Evolutionary conservation across 2,113 vertebrate species (phyloP).

Genomic region (Chaenocephalus aceratus): DNA sequence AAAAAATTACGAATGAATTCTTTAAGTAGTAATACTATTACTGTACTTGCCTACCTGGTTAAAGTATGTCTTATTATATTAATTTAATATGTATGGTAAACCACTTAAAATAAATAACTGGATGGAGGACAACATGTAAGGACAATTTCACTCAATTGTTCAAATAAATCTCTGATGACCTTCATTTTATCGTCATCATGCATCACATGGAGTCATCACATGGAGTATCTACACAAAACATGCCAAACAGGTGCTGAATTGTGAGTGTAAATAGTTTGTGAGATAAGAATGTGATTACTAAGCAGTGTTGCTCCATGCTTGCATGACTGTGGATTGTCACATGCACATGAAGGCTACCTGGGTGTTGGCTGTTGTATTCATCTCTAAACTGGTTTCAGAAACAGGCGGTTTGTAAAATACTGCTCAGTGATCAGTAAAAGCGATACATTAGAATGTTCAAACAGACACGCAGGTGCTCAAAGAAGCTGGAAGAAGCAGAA

Average conservation of each 20-base stretch:
- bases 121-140: too few species aligned
- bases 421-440: background rate
- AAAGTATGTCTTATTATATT: too few species aligned
- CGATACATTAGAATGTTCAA: constrained; percentile 43
- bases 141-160: too few species aligned
- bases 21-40: too few species aligned
- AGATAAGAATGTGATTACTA: constrained; percentile 55
- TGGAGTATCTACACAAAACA: background rate
- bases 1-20: too few species aligned
- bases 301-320: constrained; percentile 22
- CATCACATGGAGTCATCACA: too few species aligned
- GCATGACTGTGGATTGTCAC: constrained; percentile 40
- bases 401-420: constrained; percentile 19
- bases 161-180: too few species aligned
- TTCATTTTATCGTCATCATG: too few species aligned
- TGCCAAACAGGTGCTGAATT: constrained; percentile 5
- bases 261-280: constrained; percentile 19
- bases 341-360: constrained; percentile 22
- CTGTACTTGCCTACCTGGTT: too few species aligned
- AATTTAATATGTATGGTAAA: too few species aligned
- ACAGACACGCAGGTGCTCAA: constrained; percentile 22
- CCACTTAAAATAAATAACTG: too few species aligned
- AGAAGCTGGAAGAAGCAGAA: background rate
- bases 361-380: constrained; percentile 35
- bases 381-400: constrained; percentile 42